Evolutionary conservation across 2,888 invertebrate genomes (phyloP), one percentile per base, ranked within the genome.

Genomic region (Napeogenes sylphis): DNA sequence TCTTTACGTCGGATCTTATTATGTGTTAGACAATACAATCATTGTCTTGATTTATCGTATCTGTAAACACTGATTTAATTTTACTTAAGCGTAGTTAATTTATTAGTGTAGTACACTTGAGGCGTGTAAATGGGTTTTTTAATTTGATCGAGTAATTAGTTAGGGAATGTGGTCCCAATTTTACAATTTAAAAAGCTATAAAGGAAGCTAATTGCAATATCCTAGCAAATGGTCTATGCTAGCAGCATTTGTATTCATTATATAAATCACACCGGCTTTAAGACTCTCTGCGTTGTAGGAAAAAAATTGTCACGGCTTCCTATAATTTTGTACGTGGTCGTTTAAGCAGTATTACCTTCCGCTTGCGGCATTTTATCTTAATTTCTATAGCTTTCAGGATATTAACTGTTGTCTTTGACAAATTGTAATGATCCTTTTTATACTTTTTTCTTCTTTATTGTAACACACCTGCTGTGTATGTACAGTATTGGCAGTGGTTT

Each of bases 241-340:
- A 59, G 66, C 61, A 71, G 82, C 88, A 90, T 90, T 89, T 90
- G 90, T 90, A 90, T 87, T 90, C 90, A 90, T 90, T 89, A 90
- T 78, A 90, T 89, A 88, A 90, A 88, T 90, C 89, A 89, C 80
- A 42, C 67, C 51, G 80, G 84, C 85, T 85, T 82, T 80, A 78
- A 76, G 74, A 68, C 73, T 79, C 73, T 68, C 70, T 70, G 75
- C 82, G 86, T 84, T 86, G 83, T 82, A 79, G 77, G 21, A 79
- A 83, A 87, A 88, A 90, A 89, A 87, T 79, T 87, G 90, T 89
- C 89, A 85, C 85, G 81, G 84, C 81, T 86, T 81, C 83, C 78
- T 80, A 84, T 88, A 90, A 90, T 90, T 89, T 90, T 84, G 89
- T 88, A 88, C 88, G 90, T 87, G 90, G 77, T 76, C 83, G 81